Conservation (phyloP, 1,140 invertebrate genomes). For the Pteromalus puparum region DNA sequence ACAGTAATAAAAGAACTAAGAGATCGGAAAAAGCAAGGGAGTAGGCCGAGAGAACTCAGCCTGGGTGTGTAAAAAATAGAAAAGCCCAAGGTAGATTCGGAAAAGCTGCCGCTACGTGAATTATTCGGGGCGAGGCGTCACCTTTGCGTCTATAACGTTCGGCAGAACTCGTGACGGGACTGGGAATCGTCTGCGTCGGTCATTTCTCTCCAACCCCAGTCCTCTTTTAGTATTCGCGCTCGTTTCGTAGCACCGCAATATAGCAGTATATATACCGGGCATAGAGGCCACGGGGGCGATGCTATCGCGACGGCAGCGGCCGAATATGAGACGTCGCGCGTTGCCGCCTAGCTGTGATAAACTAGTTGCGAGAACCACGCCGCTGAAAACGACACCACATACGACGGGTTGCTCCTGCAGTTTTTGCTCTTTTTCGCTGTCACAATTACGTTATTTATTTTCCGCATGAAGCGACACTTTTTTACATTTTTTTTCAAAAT, state of each 20-base stretch:
- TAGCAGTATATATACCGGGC: not conserved
- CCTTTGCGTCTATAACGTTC: constrained; percentile 24
- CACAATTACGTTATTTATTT: not conserved
- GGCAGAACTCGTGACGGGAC: constrained; percentile 35
- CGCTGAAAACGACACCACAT: not conserved
- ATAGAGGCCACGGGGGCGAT: not conserved
- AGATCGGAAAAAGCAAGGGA: not conserved
- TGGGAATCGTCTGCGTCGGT: constrained; percentile 10
- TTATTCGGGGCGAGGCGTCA: constrained; percentile 47
- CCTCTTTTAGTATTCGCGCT: not conserved
- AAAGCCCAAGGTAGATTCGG: not conserved
- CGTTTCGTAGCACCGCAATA: constrained; percentile 4
- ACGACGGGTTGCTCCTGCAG: not conserved
- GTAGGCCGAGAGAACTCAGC: not conserved
- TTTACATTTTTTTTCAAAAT: no score
- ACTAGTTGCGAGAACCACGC: not conserved
- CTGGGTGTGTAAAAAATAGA: constrained; percentile 19
- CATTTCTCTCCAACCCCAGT: not conserved
- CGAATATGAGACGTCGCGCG: constrained; percentile 16
- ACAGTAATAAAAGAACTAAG: not conserved
- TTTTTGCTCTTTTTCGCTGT: not conserved
- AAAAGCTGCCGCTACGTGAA: constrained; percentile 12
- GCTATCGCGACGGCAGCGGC: not conserved
- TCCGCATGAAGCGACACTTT: no score
- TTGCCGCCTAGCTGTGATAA: not conserved